phyloP scores from a whole-genome alignment of 2,797 vertebrate species.

The Sparidentex hasta region DNA sequence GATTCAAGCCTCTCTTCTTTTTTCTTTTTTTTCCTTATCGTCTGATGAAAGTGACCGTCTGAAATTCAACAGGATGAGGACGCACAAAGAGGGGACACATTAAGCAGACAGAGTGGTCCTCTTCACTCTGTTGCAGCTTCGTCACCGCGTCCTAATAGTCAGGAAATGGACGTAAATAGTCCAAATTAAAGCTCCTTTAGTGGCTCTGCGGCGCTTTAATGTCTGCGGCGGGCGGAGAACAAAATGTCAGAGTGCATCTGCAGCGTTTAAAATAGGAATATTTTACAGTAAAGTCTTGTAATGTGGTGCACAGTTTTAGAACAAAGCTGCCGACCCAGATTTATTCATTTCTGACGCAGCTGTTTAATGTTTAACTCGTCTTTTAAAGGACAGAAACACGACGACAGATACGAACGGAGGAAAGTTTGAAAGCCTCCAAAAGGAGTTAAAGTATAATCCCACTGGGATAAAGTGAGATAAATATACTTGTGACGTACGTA shows the following conservation, averaged over 20 bases:
- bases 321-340: not conserved
- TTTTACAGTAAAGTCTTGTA: not conserved
- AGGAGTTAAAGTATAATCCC: not conserved
- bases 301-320: not conserved
- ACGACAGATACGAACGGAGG: not conserved
- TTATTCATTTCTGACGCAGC: not conserved
- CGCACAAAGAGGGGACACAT: constrained; percentile 41
- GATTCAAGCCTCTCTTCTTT: constrained; percentile 54
- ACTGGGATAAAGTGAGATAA: not conserved
- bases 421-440: not conserved
- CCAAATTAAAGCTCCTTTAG: constrained; percentile 49
- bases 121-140: constrained; percentile 42
- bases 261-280: not conserved
- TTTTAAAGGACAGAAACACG: not conserved
- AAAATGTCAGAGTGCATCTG: not conserved
- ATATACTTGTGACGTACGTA: too few relatives aligned
- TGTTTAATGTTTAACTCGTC: not conserved
- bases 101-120: constrained; percentile 21
- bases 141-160: constrained; percentile 42
- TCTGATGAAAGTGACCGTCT: constrained; percentile 49
- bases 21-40: constrained; percentile 50
- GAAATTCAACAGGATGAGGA: constrained; percentile 32
- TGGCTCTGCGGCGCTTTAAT: constrained; percentile 4
- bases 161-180: constrained; percentile 58
- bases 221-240: constrained; percentile 1